Percentiles rank a stretch among this genome's conserved stretches.
phyloP scores from a whole-genome alignment of 2,888 invertebrate genomes.

The Acanthosoma haemorrhoidale region DNA sequence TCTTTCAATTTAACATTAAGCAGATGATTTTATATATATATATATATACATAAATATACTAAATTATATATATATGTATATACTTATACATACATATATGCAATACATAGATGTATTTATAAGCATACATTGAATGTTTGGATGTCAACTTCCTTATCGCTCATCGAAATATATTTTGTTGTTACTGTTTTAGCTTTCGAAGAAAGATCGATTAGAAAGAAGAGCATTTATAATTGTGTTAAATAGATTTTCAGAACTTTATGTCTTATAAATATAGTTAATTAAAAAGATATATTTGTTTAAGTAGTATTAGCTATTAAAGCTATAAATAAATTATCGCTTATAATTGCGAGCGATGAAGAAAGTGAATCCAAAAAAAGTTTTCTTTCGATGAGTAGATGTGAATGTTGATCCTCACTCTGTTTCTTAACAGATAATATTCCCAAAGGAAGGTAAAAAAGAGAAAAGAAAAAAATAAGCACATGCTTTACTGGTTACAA shows the following conservation, averaged over 20 bases:
- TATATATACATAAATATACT: conserved; percentile 3
- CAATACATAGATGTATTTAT: not conserved
- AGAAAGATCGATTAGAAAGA: conserved; percentile 25
- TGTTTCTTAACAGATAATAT: conserved; percentile 2
- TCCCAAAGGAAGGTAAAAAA: conserved; percentile 19
- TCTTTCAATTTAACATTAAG: conserved; percentile 23
- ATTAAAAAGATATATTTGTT: conserved; percentile 34
- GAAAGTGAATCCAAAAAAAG: conserved; percentile 32
- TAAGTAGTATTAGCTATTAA: conserved; percentile 38
- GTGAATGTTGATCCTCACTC: conserved; percentile 22
- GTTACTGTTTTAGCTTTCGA: not conserved
- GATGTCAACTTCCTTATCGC: conserved; percentile 38
- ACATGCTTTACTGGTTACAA: conserved; percentile 31
- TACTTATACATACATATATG: not conserved
- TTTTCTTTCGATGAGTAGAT: not conserved
- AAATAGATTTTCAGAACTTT: conserved; percentile 38
- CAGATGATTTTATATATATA: conserved; percentile 17
- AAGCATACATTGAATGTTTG: conserved; percentile 25
- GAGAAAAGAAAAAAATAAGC: conserved; percentile 1
- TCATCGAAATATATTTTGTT: conserved; percentile 34
- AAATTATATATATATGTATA: conserved; percentile 10
- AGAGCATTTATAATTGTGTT: conserved; percentile 37
- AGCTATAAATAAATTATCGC: conserved; percentile 36
- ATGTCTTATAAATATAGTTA: conserved; percentile 19
- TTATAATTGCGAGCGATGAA: conserved; percentile 36